Evolutionary conservation across 2,888 invertebrate species (phyloP), one percentile per base, ranked within the genome.

Genomic region (Rhodophaea formosa): DNA sequence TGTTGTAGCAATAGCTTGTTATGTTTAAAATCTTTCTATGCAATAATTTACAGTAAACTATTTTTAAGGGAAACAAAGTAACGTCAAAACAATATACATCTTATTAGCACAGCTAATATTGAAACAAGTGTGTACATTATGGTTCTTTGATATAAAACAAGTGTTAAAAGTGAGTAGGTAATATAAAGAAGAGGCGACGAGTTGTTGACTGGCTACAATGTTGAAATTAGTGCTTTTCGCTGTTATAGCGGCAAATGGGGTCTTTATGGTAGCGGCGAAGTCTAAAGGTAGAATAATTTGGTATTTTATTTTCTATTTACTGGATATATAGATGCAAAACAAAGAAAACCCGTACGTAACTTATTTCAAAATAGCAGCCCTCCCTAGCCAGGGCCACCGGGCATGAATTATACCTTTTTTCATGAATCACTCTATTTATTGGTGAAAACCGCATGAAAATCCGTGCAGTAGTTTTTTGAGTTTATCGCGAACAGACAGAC

Each of bases 101-200:
- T 39, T 39, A 39, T 39, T 39, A 39, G 10, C 39, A 6, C n/a
- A 39, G 39, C 39, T 3, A 12, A 8, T 52, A 10, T 52, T 52
- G 39, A 52, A 52, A 52, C 51, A 52, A 52, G 51, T 52, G 51
- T 15, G 35, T 16, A 8, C 8, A 14, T 10, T 16, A 8, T 52
- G 14, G 3, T 39, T 39, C 12, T 39, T 39, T 39, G 12, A 12
- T n/a, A 39, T 39, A 39, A 39, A 39, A 39, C 12, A 39, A n/a
- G n/a, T 39, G 8, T 14, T 32, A 8, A 35, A 52, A 35, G 32
- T 10, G 10, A 35, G n/a, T 52, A 30, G 6, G 15, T 35, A 14
- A 35, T 52, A 52, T 52, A 52, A 6, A 3, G 35, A 35, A 12
- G 12, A 39, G n/a, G 39, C 39, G 39, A 39, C 12, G 12, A 39